A percentile compares a stretch with the other conserved stretches of the same genome.
phyloP scores from a whole-genome alignment of 2,797 vertebrate genomes.

The Anguilla megastoma region DNA sequence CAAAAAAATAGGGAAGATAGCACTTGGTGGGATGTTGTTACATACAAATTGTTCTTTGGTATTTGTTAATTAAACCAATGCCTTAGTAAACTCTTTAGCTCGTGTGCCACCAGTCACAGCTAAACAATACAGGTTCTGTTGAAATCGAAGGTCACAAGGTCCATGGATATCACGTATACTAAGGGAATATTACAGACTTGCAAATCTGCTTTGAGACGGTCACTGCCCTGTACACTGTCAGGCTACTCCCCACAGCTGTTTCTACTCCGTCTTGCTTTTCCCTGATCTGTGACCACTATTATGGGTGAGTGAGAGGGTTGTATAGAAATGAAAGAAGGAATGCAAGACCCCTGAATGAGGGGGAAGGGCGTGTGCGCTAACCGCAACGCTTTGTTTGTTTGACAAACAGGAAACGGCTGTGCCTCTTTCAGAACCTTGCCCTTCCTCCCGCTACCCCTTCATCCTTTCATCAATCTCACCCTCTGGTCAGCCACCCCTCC shows the following conservation, averaged over 20 bases:
- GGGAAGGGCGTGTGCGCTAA: not conserved
- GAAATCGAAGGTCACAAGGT: not conserved
- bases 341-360: not conserved
- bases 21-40: not conserved
- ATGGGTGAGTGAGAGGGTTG: not conserved
- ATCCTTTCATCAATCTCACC: not conserved
- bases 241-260: not conserved
- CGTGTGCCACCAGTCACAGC: not conserved
- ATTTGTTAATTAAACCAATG: not conserved
- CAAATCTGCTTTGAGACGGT: not conserved
- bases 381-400: too few relatives aligned
- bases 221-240: not conserved
- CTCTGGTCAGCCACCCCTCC: not conserved
- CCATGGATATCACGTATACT: not conserved
- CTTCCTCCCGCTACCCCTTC: not conserved
- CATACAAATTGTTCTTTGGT: not conserved
- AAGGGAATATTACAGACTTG: not conserved
- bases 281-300: not conserved
- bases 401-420: slow-evolving; percentile 10
- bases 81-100: not conserved
- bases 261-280: not conserved
- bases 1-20: too few relatives aligned
- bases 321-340: not conserved
- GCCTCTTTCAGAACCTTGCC: not conserved
- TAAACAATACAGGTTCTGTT: not conserved